Evolutionary conservation across 1,140 invertebrate genomes (phyloP), one percentile per base, ranked within the genome.

Genomic region (Drosophila sechellia): DNA sequence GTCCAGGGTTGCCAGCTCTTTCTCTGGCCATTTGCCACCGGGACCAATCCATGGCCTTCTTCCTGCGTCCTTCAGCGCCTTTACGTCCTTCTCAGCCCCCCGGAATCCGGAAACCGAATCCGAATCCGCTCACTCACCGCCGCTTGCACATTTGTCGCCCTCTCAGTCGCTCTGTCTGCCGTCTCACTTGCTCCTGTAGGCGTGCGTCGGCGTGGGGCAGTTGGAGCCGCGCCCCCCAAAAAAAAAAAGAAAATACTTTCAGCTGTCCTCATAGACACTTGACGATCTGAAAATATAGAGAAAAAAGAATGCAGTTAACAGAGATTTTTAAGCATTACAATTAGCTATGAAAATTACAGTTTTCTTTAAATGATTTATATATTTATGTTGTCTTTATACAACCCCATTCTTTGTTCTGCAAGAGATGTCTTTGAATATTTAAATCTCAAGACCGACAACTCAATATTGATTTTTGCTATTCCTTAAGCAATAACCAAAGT

Each of bases 11-110:
- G 81, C 90, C 71, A 89, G 80, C 75, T 79, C 83, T 79, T 63
- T 85, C 81, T 86, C 81, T 85, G 81, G 81, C 77, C 63, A 77
- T 60, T 83, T 90, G 90, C 90, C 90, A 91, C 78, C 90, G 90
- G 74, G 86, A 91, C 90, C 90, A 91, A 90, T 91, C 90, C 90
- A 91, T 91, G 69, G 87, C 90, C 45, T 45, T 15, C 50, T 48
- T 66, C 61, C 68, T 54, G 49, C 65, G 54, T 46, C 58, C 65
- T 66, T 48, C 74, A 22, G 22, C 50, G 37, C 54, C 70, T 37
- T 15, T 50, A 49, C 64, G 15, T n/a, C 43, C 61, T 53, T 39
- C 50, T 49, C 56, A 45, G n/a, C 37, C 27, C 35, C 48, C 42
- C 46, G 43, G 17, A 31, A 39, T 57, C 58, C 58, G 17, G 34